phyloP scores from a whole-genome alignment of 2,797 vertebrate species.

The Arnoldichthys spilopterus region DNA sequence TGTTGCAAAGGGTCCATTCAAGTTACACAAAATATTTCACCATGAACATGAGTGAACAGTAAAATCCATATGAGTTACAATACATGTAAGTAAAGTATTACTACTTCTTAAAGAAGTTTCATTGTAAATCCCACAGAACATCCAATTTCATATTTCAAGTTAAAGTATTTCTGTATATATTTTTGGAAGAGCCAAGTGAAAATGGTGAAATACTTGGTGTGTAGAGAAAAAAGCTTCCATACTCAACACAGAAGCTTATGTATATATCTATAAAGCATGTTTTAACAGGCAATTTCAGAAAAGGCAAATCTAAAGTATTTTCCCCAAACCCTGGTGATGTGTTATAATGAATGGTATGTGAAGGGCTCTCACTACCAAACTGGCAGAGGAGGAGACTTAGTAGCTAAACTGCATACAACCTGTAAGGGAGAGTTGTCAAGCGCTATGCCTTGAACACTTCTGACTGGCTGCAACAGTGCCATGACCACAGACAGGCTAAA shows the following conservation, averaged over 20 bases:
- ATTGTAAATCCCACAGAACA: conserved; percentile 68
- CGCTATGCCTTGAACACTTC: background rate
- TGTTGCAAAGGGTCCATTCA: conserved; percentile 68
- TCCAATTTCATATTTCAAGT: conserved; percentile 66
- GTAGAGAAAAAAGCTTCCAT: conserved; percentile 61
- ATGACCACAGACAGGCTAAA: conserved; percentile 10
- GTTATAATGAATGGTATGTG: conserved; percentile 24
- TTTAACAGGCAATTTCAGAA: conserved; percentile 49
- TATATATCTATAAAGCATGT: conserved; percentile 42
- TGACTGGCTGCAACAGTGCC: background rate
- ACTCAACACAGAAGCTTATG: conserved; percentile 69
- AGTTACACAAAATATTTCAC: conserved; percentile 77
- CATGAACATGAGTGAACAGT: conserved; percentile 67
- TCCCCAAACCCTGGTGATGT: conserved; percentile 23
- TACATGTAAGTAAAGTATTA: conserved; percentile 69
- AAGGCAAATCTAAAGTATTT: conserved; percentile 63
- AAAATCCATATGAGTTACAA: conserved; percentile 73
- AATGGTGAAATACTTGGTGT: conserved; percentile 54
- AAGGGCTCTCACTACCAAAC: conserved; percentile 72
- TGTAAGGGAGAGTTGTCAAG: conserved; percentile 45
- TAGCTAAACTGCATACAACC: conserved; percentile 57
- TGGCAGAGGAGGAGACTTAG: conserved; percentile 12
- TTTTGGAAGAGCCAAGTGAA: conserved; percentile 74
- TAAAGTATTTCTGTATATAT: conserved; percentile 67
- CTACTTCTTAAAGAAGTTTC: conserved; percentile 62